Evolutionary conservation across 1,140 invertebrate genomes (phyloP), one percentile per base, ranked within the genome.

Genomic region (Anadara kagoshimensis): DNA sequence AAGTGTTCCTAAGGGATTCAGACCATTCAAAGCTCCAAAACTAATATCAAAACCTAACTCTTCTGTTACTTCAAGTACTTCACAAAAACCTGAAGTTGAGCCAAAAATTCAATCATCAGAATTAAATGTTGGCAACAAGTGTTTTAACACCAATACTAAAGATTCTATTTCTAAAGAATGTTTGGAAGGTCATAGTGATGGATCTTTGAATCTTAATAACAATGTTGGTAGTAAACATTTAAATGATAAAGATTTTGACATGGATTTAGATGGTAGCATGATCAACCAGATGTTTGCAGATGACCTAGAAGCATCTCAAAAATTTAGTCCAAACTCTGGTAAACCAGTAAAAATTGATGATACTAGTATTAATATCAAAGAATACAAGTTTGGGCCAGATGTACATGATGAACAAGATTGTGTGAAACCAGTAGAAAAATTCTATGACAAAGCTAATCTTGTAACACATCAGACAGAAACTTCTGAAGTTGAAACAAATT

Each of bases 1-100:
- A 41, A 75, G 65, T 63, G 43, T 79, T 36, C 78, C 80, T 20
- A 73, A 82, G 66, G 80, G 80, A 26, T 82, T 79, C 51, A 49
- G 75, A 24, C 80, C 80, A 20, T 82, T 82, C 51, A 82, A 82
- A 61, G 68, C 80, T 24, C 80, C 80, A 29, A 75, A 75, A 67
- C 70, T 79, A 5, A 69, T 61, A 10, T 67, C 47, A 14, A 72
- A 65, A 44, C 22, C 51, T 49, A 51, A 58, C 58, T 18, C 14
- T 14, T 26, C 16, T 20, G 63, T 53, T 18, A 24, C 18, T 12
- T 14, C 29, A 36, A 36, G 29, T 7, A 36, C 2, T 36, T 36
- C 29, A 36, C 29, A 2, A 36, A 36, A 36, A 36, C 2, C 29
- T 7, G 7, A 36, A 36, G 7, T 36, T 36, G 29, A 36, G 29